Conservation (phyloP, 2,888 invertebrate genomes). For the Teleogryllus oceanicus region DNA sequence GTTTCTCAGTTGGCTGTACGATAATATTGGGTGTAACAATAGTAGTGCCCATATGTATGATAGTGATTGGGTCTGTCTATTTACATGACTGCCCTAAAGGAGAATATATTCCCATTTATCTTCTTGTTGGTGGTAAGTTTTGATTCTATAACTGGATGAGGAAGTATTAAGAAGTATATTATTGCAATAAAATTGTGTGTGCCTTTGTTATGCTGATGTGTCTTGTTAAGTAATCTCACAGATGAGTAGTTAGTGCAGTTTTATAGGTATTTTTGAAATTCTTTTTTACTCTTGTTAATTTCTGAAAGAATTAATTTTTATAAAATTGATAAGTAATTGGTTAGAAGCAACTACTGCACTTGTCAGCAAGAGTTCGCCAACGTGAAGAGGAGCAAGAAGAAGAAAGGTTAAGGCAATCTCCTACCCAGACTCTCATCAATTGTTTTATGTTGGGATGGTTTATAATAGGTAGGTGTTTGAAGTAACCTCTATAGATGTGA, state of each 20-base stretch:
- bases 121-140: constrained; percentile 58
- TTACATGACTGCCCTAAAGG: constrained; percentile 63
- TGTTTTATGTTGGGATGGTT: constrained; percentile 68
- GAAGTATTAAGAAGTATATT: not conserved
- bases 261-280: too few species aligned
- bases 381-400: constrained; percentile 55
- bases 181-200: not conserved
- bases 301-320: too few species aligned
- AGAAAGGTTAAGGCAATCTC: constrained; percentile 54
- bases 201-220: not conserved
- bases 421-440: constrained; percentile 56
- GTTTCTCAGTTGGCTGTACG: constrained; percentile 61
- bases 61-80: constrained; percentile 62
- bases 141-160: not conserved
- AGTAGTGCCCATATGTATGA: constrained; percentile 65
- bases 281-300: too few species aligned
- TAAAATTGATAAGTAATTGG: too few species aligned
- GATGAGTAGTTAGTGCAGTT: too few species aligned
- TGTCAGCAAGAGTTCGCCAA: constrained; percentile 55
- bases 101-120: constrained; percentile 65
- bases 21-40: constrained; percentile 60
- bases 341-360: constrained; percentile 59
- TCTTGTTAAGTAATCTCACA: not conserved
- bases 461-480: constrained; percentile 56
- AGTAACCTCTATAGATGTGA: not conserved